Base-by-base conservation (phyloP, 2,113 vertebrate genomes). In the Zootoca vivipara region DNA sequence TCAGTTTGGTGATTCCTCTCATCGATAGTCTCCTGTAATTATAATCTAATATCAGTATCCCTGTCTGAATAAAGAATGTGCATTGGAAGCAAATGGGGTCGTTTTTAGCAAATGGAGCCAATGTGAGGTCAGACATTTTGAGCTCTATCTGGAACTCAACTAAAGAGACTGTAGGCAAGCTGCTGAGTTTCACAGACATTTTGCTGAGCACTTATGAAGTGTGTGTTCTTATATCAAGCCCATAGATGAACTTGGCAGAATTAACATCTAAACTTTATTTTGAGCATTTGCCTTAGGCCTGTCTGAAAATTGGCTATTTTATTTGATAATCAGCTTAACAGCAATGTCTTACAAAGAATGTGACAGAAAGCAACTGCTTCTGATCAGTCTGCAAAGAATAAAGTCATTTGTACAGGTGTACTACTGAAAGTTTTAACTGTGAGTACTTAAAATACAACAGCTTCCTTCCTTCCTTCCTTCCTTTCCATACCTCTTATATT, bases 11-110 rank as follows among this genome's bases (percentile, higher is more conserved):
- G 84, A 87, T 28, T 78, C 82, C 35, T 87, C 94, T 92, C 46
- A 85, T 73, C 33, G 42, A 67, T 18, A 80, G 75, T 12, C 16
- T 2, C 40, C 73, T 83, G 90, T 79, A 58, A 90, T 85, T 94
- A 52, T 84, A 78, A 92, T 92, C 91, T 93, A 58, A 42, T 88
- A 89, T 88, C 28, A 91, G 0, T 75, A 38, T 88, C 86, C 73
- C 3, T 35, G 3, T 70, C 28, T 87, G 8, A 82, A 90, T 46
- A 82, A 2, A 86, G 89, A 90, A 86, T 1, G 0, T 87, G 86
- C 89, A 78, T 52, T 1, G 46, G 89, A 93, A 89, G 6, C 42
- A 87, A 18, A 85, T 85, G 46, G 78, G 90, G 9, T 40, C 0
- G 12, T 2, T 64, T 86, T 82, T 80, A 85, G 9, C 13, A 88